Evolutionary conservation across 2,888 invertebrate species (phyloP), one percentile per base, ranked within the genome.

Genomic region (Phyllotreta striolata): DNA sequence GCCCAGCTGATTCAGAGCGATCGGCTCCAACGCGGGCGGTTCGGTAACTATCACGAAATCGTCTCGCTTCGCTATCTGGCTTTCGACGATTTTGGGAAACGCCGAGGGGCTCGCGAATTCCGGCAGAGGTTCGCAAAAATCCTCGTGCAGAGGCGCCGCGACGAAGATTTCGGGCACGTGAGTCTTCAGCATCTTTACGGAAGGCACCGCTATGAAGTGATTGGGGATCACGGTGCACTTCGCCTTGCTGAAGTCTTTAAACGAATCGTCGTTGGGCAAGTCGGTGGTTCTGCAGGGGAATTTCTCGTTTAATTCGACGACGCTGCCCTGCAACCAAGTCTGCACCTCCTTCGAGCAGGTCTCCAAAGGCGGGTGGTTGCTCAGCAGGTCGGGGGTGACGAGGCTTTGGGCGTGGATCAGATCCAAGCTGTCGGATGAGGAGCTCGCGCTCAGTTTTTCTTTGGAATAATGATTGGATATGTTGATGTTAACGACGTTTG

Each of bases 401-500:
- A 81, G 80, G 67, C 74, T 77, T 55, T 71, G 70, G 34, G 57
- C 66, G 6, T 66, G 69, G 46, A 77, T 77, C 81, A 82, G 65
- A 78, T 83, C 83, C 61, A 81, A 74, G 73, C 83, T 84, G 69
- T 87, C 85, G 67, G 84, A 86, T 12, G 86, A 86, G 78, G 83
- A 79, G 47, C 73, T 78, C 38, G 76, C 76, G 34, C 61, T 68
- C 12, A 82, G 77, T 70, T 83, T 84, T 40, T 82, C 80, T 41
- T 76, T 77, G 24, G 82, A 75, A 75, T 84, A 86, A 54, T 84
- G 81, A 68, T 86, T 86, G 1, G 86, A 84, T 69, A 87, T 86
- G 72, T 86, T 87, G 60, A 88, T 87, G 68, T 85, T 87, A 46
- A 88, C 85, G 2, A 86, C 79, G 43, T 85, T 83, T 9, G 84